Base-by-base conservation (phyloP, 53 echinoderm and acorn worm genomes). In the Echinarachnius parma region DNA sequence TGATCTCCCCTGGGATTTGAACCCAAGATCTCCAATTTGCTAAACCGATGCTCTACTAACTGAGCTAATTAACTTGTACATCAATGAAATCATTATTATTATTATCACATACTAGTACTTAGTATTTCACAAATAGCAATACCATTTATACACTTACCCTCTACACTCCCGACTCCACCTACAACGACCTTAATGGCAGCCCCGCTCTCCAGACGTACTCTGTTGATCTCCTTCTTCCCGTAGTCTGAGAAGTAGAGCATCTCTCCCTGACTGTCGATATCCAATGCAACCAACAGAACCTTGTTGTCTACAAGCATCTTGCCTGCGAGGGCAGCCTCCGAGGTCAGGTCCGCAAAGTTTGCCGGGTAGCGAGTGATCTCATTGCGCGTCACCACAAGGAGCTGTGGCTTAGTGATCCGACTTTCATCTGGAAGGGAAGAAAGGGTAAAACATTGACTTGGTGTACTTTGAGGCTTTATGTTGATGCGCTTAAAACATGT, bases 111-210 rank as follows among this genome's bases (percentile, higher is more conserved):
- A n/a, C n/a, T n/a, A n/a, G n/a, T n/a, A n/a, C n/a, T n/a, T n/a
- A n/a, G n/a, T n/a, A n/a, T n/a, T n/a, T n/a, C n/a, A 69, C 0
- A 13, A 70, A 53, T 0, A 28, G n/a, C 28, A 29, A 15, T 14
- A 9, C 60, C 56, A n/a, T n/a, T n/a, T n/a, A n/a, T n/a, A n/a
- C n/a, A n/a, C 82, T 8, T 48, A 93, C 94, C 94, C 87, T 94
- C 94, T 16, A 84, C 87, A 71, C 94, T 94, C 8, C 94, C 94
- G 1, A 90, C 59, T 15, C 87, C 94, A 9, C 87, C 94, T 42
- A 78, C 54, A 4, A 94, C 79, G 11, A 74, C 64, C 46, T 90
- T 75, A 18, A 86, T 86, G 9, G 50, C 15, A 11, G 70, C 68
- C 19, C 87, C 81, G 4, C 78, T 64, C 4, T 61, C 29, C 1